A percentile compares a stretch with the other conserved stretches of the same genome.
phyloP scores from a whole-genome alignment of 2,888 invertebrate genomes.

The Drosophila fungiperda region DNA sequence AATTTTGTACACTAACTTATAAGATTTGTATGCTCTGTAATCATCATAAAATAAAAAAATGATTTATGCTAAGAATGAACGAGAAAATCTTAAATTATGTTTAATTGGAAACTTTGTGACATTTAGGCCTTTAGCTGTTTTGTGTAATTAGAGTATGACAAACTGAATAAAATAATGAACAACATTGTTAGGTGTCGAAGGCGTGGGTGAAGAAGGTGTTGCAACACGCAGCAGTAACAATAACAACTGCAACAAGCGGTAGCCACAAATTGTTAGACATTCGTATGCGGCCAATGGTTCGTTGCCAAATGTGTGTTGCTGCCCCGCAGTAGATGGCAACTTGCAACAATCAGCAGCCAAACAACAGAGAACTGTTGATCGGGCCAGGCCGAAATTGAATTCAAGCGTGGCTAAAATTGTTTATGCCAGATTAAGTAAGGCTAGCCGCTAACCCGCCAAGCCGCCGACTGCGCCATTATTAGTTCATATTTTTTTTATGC shows the following conservation, averaged over 20 bases:
- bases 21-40: neutral
- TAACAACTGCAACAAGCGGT: constrained; percentile 8
- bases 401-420: constrained; percentile 76
- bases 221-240: constrained; percentile 28
- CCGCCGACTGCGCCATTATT: constrained; percentile 53
- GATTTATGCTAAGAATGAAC: neutral
- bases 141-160: constrained; percentile 42
- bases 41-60: neutral
- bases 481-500: constrained; percentile 71
- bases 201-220: constrained; percentile 67
- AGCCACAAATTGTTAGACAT: constrained; percentile 18
- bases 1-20: neutral
- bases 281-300: constrained; percentile 49
- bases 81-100: neutral
- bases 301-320: constrained; percentile 51
- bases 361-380: constrained; percentile 25
- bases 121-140: neutral
- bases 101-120: neutral
- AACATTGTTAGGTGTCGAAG: constrained; percentile 52
- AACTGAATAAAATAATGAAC: constrained; percentile 61
- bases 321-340: constrained; percentile 19
- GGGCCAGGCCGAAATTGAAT: constrained; percentile 64
- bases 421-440: constrained; percentile 50
- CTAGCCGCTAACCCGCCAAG: constrained; percentile 9
- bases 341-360: constrained; percentile 61